Conservation (phyloP, 2,888 invertebrate genomes). For the Tetrapedia diversipes region DNA sequence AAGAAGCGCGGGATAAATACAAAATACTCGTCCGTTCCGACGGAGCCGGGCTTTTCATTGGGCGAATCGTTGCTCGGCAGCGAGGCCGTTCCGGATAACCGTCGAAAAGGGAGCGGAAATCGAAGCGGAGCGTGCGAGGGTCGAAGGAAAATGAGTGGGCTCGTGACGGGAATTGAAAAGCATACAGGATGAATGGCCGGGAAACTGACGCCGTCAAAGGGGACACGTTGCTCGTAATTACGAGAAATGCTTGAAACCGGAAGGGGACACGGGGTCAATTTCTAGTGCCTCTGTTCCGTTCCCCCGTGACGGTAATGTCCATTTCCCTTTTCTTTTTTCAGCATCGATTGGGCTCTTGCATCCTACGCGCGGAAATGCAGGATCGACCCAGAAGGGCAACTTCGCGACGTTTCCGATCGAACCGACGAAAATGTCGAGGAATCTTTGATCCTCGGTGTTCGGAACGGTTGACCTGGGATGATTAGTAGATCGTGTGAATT, state of each 20-base stretch:
- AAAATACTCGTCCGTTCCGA: not conserved
- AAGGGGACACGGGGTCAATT: constrained; percentile 57
- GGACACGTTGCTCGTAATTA: constrained; percentile 57
- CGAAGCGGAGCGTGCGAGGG: constrained; percentile 10
- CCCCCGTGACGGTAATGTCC: constrained; percentile 9
- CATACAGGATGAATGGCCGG: constrained; percentile 51
- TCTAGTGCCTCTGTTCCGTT: constrained; percentile 23
- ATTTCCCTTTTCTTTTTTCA: not conserved
- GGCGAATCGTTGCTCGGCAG: constrained; percentile 21
- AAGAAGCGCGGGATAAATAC: not conserved
- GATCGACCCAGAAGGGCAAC: no score
- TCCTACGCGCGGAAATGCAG: constrained; percentile 13
- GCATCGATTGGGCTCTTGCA: not conserved
- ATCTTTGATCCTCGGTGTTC: no score
- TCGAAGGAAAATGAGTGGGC: constrained; percentile 48
- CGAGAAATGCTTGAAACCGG: constrained; percentile 57
- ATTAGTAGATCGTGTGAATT: no score
- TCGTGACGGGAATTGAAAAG: constrained; percentile 58
- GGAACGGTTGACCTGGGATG: no score
- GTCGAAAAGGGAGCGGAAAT: not conserved
- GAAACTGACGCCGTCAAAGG: constrained; percentile 47
- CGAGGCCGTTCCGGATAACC: constrained; percentile 14
- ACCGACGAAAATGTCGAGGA: no score
- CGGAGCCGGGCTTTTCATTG: not conserved
- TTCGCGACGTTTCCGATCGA: no score